Percentiles rank a stretch among this genome's conserved stretches.
Conservation (phyloP, 37 sponge, comb jelly and placozoan genomes). For the Ephydatia muelleri region DNA sequence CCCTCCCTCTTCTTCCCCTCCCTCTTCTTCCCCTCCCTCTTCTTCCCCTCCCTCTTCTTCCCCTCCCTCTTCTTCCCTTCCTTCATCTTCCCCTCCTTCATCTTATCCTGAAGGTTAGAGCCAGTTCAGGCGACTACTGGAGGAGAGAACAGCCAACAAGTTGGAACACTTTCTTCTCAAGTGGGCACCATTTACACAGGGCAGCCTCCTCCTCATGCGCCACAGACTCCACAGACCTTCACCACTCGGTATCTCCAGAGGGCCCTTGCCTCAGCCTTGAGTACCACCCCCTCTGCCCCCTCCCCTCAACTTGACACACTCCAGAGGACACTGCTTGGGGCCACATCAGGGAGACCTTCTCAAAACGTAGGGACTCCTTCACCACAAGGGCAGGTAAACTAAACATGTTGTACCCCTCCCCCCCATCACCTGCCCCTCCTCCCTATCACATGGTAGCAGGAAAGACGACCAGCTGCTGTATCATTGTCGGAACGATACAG, state of each 20-base stretch:
- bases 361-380: background rate
- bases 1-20: background rate
- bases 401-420: background rate
- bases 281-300: background rate
- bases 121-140: background rate
- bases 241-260: conserved; percentile 21
- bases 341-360: background rate
- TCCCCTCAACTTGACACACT: background rate
- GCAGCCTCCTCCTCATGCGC: background rate
- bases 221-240: background rate
- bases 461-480: background rate
- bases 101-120: background rate
- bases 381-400: background rate
- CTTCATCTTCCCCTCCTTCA: background rate
- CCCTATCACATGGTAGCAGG: background rate
- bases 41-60: background rate
- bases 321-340: background rate
- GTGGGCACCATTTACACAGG: background rate
- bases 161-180: background rate
- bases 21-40: background rate
- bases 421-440: background rate
- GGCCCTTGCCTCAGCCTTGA: conserved; percentile 12
- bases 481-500: conserved; percentile 5
- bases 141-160: background rate
- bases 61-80: background rate